Conservation (phyloP, 64 coral and sea anemone species). For the Montipora foliosa region DNA sequence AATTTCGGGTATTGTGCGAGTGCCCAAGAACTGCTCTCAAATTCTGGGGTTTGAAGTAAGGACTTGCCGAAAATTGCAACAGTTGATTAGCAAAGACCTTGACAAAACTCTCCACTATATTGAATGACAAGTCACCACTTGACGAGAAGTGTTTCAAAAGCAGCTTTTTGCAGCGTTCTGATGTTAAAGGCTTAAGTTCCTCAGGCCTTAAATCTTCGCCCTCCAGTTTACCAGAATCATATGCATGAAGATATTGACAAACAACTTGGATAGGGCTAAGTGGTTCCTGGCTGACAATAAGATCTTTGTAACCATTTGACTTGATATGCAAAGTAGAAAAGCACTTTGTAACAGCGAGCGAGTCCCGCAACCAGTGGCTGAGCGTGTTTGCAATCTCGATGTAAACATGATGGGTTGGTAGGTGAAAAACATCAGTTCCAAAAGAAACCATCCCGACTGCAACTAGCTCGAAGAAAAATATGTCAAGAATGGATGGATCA, state of each 20-base stretch:
- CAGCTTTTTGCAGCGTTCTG: conserved; percentile 39
- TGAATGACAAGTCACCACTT: conserved; percentile 77
- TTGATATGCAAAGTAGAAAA: conserved; percentile 53
- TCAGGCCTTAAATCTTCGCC: conserved; percentile 35
- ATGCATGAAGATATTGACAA: conserved; percentile 81
- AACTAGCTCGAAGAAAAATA: conserved; percentile 70
- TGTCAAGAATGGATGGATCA: conserved; percentile 68
- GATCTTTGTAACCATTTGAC: conserved; percentile 53
- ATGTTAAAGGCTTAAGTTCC: conserved; percentile 4
- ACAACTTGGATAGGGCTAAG: conserved; percentile 81
- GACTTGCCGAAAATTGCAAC: conserved; percentile 77
- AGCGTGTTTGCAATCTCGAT: conserved; percentile 83
- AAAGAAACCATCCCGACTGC: conserved; percentile 67
- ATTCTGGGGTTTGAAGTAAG: conserved; percentile 71
- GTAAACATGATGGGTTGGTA: conserved; percentile 60
- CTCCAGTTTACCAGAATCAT: conserved; percentile 62
- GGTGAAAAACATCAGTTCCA: conserved; percentile 60
- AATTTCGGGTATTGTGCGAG: conserved; percentile 58
- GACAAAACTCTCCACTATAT: conserved; percentile 83
- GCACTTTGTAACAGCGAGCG: conserved; percentile 74
- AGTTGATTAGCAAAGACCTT: conserved; percentile 86
- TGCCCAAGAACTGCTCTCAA: conserved; percentile 68
- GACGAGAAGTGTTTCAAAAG: conserved; percentile 61
- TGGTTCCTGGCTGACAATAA: conserved; percentile 56
- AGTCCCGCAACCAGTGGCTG: conserved; percentile 58